Conservation (phyloP, 2,113 vertebrate genomes). For the Neodon shergylaensis region DNA sequence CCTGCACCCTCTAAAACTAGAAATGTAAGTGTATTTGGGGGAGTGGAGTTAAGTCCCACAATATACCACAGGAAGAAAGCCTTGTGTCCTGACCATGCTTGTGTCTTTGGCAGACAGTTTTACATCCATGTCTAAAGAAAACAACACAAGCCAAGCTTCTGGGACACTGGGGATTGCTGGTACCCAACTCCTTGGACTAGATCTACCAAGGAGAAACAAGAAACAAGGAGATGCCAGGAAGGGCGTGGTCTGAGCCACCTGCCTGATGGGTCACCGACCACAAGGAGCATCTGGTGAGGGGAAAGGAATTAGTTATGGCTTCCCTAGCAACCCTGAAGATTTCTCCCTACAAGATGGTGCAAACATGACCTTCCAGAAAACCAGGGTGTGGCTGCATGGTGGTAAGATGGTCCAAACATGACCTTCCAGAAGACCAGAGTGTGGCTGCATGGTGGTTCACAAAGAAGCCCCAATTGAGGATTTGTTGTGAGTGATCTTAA, state of each 20-base stretch:
- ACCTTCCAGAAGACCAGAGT: not conserved
- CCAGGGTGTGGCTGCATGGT: not conserved
- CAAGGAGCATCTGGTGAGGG: not conserved
- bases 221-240: not conserved
- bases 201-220: not conserved
- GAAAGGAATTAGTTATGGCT: not conserved
- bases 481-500: not conserved
- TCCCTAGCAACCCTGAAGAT: too few species aligned
- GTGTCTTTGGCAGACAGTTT: not conserved
- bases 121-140: not conserved
- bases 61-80: accelerated
- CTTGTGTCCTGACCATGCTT: not conserved
- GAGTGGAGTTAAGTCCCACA: not conserved
- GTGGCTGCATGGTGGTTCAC: not conserved
- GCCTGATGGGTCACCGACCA: not conserved
- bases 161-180: not conserved
- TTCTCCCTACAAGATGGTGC: accelerated
- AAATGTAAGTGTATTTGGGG: not conserved
- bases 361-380: not conserved
- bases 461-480: not conserved
- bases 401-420: not conserved
- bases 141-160: not conserved
- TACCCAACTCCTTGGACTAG: not conserved
- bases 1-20: not conserved
- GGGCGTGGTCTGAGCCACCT: not conserved